A percentile compares a stretch with the other conserved stretches of the same genome.
These are phyloP conservation scores for Parnassius mnemosyne DNA, from an alignment of 2,888 invertebrate species.

Conservation along the genomic window DNA sequence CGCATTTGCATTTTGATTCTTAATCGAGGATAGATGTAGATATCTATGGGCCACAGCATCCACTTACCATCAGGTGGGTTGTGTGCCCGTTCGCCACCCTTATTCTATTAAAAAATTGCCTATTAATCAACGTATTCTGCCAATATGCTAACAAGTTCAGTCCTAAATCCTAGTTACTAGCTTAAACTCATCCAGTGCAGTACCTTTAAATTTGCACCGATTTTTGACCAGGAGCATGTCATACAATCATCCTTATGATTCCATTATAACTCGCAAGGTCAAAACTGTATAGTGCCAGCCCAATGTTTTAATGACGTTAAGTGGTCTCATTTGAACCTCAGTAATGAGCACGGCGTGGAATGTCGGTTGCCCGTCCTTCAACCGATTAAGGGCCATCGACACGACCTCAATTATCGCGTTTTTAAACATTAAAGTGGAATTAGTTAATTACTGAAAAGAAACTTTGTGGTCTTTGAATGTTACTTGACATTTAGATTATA, in stretches of 20 bases:
- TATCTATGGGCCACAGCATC: too few species aligned
- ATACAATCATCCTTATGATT: neutral
- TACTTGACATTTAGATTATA: slow-evolving; percentile 18
- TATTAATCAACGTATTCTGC: too few species aligned
- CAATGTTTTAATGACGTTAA: slow-evolving; percentile 8
- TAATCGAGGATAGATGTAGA: too few species aligned
- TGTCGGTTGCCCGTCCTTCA: slow-evolving; percentile 57
- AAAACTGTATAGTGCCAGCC: slow-evolving; percentile 7
- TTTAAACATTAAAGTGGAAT: slow-evolving; percentile 59
- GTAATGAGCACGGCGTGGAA: slow-evolving; percentile 16
- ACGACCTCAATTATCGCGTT: slow-evolving; percentile 58
- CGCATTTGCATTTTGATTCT: too few species aligned
- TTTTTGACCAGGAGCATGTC: too few species aligned
- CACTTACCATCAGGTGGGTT: too few species aligned
- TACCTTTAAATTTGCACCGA: too few species aligned
- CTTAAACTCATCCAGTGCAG: too few species aligned
- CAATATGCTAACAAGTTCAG: too few species aligned
- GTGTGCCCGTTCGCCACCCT: too few species aligned
- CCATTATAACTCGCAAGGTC: neutral
- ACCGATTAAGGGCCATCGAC: slow-evolving; percentile 64
- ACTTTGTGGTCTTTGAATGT: slow-evolving; percentile 32
- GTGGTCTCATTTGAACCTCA: slow-evolving; percentile 12
- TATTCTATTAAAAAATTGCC: too few species aligned
- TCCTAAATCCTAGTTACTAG: too few species aligned
- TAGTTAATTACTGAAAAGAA: slow-evolving; percentile 55